Percentiles rank a stretch among this genome's conserved stretches.
Evolutionary conservation across 2,113 vertebrate species (phyloP).

Genomic region (Chaetodon auriga): DNA sequence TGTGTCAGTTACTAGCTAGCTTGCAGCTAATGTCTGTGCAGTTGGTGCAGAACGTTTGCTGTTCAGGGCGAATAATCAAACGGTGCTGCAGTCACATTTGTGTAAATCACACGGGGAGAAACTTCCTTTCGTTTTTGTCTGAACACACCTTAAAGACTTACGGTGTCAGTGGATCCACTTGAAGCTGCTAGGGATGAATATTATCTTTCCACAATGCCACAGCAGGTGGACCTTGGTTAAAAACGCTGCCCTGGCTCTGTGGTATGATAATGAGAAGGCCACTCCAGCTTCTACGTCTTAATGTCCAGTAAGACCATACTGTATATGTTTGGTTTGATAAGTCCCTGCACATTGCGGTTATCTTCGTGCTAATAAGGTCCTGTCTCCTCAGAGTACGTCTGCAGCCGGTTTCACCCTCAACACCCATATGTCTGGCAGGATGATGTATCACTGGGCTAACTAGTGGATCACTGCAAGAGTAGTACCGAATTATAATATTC

Average conservation of each 20-base stretch:
- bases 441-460: conserved; percentile 54
- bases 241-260: not conserved
- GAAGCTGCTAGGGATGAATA: not conserved
- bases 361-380: conserved; percentile 50
- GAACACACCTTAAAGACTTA: not conserved
- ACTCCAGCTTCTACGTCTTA: conserved; percentile 5
- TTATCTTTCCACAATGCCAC: not conserved
- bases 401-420: conserved; percentile 26
- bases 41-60: not conserved
- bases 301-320: not conserved
- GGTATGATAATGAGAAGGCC: not conserved
- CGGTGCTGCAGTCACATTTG: not conserved
- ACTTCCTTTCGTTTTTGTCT: not conserved
- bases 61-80: not conserved
- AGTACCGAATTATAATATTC: conserved; percentile 43
- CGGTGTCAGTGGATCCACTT: not conserved
- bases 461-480: conserved; percentile 33
- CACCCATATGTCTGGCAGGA: conserved; percentile 39
- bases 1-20: not conserved
- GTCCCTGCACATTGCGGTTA: conserved; percentile 16
- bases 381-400: conserved; percentile 32
- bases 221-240: not conserved
- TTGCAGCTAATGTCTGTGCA: not conserved
- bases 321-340: conserved; percentile 28
- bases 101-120: not conserved